These are phyloP conservation scores for Timema cristinae DNA, from an alignment of 2,888 invertebrate genomes.

Conservation along the genomic window DNA sequence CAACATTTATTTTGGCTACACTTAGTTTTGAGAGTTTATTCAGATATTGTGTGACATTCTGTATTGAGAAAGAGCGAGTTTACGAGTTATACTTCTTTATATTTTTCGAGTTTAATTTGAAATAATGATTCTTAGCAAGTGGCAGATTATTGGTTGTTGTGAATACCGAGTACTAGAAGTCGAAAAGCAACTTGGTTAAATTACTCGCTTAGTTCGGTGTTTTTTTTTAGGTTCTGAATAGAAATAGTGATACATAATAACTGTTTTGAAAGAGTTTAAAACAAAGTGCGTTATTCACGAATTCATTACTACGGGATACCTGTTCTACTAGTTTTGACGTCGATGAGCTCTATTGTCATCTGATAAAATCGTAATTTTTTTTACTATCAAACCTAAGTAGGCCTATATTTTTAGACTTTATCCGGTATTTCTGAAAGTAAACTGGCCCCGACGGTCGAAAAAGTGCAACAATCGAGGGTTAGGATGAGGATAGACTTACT, in stretches of 20 bases:
- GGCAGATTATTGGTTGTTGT: slow-evolving; percentile 27
- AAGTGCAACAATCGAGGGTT: slow-evolving; percentile 40
- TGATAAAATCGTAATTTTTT: too few relatives aligned
- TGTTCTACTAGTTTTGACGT: too few relatives aligned
- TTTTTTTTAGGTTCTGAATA: slow-evolving; percentile 1
- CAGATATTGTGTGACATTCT: too few relatives aligned
- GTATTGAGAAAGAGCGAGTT: too few relatives aligned
- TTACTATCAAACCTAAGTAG: too few relatives aligned
- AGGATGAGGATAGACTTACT: slow-evolving; percentile 73
- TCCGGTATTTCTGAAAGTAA: slow-evolving; percentile 13
- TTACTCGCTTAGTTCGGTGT: not conserved
- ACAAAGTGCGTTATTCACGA: not conserved
- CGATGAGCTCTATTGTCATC: too few relatives aligned
- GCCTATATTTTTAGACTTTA: too few relatives aligned
- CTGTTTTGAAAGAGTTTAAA: slow-evolving; percentile 5
- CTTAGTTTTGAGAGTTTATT: too few relatives aligned
- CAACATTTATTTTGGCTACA: too few relatives aligned
- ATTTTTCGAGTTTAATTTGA: too few relatives aligned
- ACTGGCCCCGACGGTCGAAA: slow-evolving; percentile 25
- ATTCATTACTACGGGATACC: too few relatives aligned
- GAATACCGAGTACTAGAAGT: slow-evolving; percentile 28
- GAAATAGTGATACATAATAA: not conserved
- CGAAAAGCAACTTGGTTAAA: slow-evolving; percentile 3
- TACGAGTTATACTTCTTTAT: too few relatives aligned
- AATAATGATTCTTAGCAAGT: slow-evolving; percentile 28